A percentile compares a stretch with the other conserved stretches of the same genome.
Evolutionary conservation across 37 sponge, comb jelly and placozoan species (phyloP).

Genomic region (Ephydatia muelleri): DNA sequence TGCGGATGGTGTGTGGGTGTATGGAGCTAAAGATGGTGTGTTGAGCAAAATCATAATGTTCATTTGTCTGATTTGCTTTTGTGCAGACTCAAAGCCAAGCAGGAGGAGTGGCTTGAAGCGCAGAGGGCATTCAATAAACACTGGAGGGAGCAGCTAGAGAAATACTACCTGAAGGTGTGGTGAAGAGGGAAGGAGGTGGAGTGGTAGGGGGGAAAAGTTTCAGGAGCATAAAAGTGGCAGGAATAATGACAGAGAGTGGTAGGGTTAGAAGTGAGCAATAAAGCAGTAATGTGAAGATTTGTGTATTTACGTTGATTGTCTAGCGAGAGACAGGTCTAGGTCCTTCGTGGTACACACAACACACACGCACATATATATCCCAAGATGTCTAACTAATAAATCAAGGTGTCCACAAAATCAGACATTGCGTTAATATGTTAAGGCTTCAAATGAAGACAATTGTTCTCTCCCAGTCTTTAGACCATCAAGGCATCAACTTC

Average conservation of each 20-base stretch:
- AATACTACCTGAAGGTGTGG: constrained; percentile 81
- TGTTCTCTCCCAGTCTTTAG: constrained; percentile 66
- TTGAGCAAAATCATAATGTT: neutral
- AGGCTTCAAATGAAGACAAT: too few species aligned
- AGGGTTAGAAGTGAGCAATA: too few species aligned
- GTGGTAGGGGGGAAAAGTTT: neutral
- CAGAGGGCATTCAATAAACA: constrained; percentile 85
- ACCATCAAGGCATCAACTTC: constrained; percentile 91
- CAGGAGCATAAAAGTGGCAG: neutral
- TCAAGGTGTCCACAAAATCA: too few species aligned
- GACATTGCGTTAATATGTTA: too few species aligned
- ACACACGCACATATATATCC: too few species aligned
- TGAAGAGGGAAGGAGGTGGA: neutral
- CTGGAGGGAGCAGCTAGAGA: constrained; percentile 95
- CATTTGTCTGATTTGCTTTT: too few species aligned
- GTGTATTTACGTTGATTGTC: too few species aligned
- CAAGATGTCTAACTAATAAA: too few species aligned
- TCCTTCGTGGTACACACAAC: neutral
- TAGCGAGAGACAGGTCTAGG: too few species aligned
- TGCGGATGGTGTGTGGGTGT: too few species aligned
- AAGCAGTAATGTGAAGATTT: too few species aligned
- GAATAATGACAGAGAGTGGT: neutral
- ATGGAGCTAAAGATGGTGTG: too few species aligned
- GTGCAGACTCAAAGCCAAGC: constrained; percentile 91
- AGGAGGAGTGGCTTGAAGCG: constrained; percentile 97